Conservation (phyloP, 2,797 vertebrate species). For the Phoeniculus purpureus region DNA sequence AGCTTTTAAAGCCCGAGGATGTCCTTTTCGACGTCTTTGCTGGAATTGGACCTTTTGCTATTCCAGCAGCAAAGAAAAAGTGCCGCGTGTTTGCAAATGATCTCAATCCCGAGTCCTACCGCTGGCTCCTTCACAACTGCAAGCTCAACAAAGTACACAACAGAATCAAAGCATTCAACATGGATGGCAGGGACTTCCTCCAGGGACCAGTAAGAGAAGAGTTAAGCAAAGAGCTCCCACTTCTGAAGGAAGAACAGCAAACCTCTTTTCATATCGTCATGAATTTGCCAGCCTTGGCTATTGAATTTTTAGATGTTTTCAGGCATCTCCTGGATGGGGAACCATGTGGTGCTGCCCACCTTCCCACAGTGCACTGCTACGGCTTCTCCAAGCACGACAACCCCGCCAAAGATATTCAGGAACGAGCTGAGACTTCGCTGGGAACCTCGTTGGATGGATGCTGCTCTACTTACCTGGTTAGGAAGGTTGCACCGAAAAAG, state of each 20-base stretch:
- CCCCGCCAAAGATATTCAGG: conserved; percentile 82
- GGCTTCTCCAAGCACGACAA: conserved; percentile 90
- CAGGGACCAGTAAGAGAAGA: conserved; percentile 85
- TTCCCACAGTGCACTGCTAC: conserved; percentile 91
- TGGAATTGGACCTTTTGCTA: conserved; percentile 92
- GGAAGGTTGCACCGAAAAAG: conserved; percentile 95
- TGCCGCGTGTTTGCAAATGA: conserved; percentile 91
- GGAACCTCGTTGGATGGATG: conserved; percentile 79
- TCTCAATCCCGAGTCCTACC: conserved; percentile 92
- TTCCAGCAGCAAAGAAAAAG: conserved; percentile 87
- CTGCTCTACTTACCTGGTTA: conserved; percentile 87
- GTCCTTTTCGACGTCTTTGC: conserved; percentile 92
- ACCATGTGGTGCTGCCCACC: conserved; percentile 45
- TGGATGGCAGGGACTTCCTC: conserved; percentile 93
- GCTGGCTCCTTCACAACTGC: conserved; percentile 93
- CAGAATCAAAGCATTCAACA: conserved; percentile 85
- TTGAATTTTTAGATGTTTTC: conserved; percentile 91
- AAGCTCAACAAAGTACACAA: conserved; percentile 91
- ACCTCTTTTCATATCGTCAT: conserved; percentile 87
- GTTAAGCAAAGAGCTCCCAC: conserved; percentile 78
- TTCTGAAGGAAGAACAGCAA: conserved; percentile 47
- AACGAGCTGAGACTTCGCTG: conserved; percentile 80
- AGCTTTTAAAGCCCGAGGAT: conserved; percentile 82
- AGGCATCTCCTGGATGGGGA: conserved; percentile 79
- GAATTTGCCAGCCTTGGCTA: conserved; percentile 93